Evolutionary conservation across 1,140 invertebrate species (phyloP).

Genomic region (Zaprionus africanus): DNA sequence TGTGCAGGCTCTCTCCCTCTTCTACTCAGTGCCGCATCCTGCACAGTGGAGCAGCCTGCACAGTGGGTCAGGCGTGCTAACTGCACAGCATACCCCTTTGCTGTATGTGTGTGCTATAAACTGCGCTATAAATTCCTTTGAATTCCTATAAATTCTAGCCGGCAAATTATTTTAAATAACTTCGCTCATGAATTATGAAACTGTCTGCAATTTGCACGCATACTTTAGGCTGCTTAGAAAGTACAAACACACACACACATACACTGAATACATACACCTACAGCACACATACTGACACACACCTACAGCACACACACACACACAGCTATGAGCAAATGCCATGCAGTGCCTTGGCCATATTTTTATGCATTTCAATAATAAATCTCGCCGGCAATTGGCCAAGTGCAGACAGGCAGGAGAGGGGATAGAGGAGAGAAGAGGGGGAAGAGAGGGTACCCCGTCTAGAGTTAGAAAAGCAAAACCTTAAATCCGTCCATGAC

Average conservation of each 20-base stretch:
- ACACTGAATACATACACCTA: not conserved
- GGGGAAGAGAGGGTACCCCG: not conserved
- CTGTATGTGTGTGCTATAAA: not conserved
- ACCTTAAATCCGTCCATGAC: constrained; percentile 80
- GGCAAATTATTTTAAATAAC: constrained; percentile 1
- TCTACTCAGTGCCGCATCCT: not conserved
- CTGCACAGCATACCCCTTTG: too few species aligned
- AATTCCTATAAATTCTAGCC: constrained; percentile 11
- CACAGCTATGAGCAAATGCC: constrained; percentile 39
- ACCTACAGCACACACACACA: not conserved
- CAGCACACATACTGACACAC: constrained; percentile 12
- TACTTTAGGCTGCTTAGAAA: constrained; percentile 31
- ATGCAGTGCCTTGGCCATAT: constrained; percentile 58
- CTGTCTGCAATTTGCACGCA: constrained; percentile 36
- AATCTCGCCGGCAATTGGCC: constrained; percentile 74
- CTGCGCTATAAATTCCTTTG: not conserved
- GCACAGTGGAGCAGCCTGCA: not conserved
- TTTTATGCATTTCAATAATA: constrained; percentile 81
- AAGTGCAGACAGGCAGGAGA: constrained; percentile 35
- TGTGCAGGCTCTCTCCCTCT: constrained; percentile 6
- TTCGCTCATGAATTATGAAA: constrained; percentile 25
- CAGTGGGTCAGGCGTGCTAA: not conserved
- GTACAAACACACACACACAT: constrained; percentile 15
- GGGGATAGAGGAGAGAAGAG: too few species aligned
- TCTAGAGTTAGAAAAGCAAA: constrained; percentile 41